A percentile compares a stretch with the other conserved stretches of the same genome.
Evolutionary conservation across 2,888 invertebrate species (phyloP).

Genomic region (Anagyrus pseudococci): DNA sequence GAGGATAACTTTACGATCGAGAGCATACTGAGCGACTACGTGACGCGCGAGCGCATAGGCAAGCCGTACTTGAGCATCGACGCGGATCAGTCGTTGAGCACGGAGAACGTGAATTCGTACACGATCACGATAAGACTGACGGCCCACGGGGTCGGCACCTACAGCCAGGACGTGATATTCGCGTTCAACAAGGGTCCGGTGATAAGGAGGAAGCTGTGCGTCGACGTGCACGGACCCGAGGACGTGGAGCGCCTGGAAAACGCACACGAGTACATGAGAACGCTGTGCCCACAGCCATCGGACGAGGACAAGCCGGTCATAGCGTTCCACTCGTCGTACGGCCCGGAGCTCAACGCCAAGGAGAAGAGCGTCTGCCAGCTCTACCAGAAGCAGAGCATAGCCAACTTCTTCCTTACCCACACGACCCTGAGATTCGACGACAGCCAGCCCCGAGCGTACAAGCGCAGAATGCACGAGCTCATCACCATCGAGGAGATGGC

Average conservation of each 20-base stretch:
- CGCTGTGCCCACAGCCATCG: conserved; percentile 64
- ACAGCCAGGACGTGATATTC: conserved; percentile 79
- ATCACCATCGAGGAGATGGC: conserved; percentile 78
- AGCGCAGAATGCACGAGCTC: conserved; percentile 76
- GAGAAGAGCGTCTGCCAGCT: conserved; percentile 62
- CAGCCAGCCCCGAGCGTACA: conserved; percentile 69
- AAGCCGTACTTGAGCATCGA: too few relatives aligned
- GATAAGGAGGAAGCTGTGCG: conserved; percentile 73
- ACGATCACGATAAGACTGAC: too few relatives aligned
- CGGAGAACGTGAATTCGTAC: too few relatives aligned
- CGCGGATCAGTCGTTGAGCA: too few relatives aligned
- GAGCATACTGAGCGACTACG: conserved; percentile 44
- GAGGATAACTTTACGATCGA: conserved; percentile 47
- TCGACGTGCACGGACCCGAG: conserved; percentile 69
- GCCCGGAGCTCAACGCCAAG: conserved; percentile 63
- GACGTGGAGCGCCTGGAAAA: conserved; percentile 72
- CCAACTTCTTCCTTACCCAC: conserved; percentile 73
- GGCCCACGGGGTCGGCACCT: too few relatives aligned
- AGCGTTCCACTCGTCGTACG: conserved; percentile 66
- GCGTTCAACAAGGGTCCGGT: conserved; percentile 74
- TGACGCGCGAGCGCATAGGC: too few relatives aligned
- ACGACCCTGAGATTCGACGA: conserved; percentile 71
- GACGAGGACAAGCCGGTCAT: conserved; percentile 63
- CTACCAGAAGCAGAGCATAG: conserved; percentile 73
- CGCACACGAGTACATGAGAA: conserved; percentile 67